Percentiles rank a stretch among this genome's conserved stretches.
These are phyloP conservation scores for Cephalopachus bancanus DNA, from an alignment of 2,797 vertebrate genomes.

Conservation along the genomic window DNA sequence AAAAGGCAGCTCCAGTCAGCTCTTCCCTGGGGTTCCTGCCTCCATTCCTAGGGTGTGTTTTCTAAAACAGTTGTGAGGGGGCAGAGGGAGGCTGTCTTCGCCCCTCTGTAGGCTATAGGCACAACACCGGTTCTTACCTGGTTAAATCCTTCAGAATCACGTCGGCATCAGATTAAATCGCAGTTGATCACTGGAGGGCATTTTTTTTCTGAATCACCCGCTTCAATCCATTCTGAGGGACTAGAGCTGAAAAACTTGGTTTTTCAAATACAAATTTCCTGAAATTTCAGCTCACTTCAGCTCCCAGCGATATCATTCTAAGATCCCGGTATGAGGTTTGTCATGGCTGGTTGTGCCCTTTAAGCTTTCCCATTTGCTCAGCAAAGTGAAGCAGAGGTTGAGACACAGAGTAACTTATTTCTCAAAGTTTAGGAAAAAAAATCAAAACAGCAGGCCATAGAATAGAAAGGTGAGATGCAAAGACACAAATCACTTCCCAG, in stretches of 20 bases:
- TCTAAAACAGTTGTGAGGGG: background rate
- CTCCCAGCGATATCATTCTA: constrained; percentile 50
- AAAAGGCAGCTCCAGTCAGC: background rate
- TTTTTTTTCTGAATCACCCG: background rate
- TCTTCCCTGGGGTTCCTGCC: fast-evolving
- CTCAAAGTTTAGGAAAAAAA: constrained; percentile 85
- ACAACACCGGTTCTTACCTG: background rate
- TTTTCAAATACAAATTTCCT: constrained; percentile 27
- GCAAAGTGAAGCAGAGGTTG: constrained; percentile 90
- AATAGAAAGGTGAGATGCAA: constrained; percentile 89
- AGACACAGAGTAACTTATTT: constrained; percentile 82
- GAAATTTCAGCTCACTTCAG: constrained; percentile 68
- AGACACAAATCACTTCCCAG: constrained; percentile 90
- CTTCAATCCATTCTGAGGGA: background rate
- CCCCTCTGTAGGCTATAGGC: background rate
- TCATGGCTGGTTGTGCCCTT: constrained; percentile 66
- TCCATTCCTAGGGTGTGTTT: background rate
- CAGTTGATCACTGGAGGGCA: background rate
- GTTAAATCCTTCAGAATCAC: too few species aligned
- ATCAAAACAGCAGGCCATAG: constrained; percentile 89
- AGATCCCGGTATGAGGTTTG: constrained; percentile 54
- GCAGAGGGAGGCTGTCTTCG: background rate
- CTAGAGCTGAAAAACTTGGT: background rate
- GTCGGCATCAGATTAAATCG: background rate
- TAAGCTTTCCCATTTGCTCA: constrained; percentile 80